Evolutionary conservation across 30 jellyfish, hydroid and myxozoan species (phyloP).

Genomic region (Hydractinia echinata): DNA sequence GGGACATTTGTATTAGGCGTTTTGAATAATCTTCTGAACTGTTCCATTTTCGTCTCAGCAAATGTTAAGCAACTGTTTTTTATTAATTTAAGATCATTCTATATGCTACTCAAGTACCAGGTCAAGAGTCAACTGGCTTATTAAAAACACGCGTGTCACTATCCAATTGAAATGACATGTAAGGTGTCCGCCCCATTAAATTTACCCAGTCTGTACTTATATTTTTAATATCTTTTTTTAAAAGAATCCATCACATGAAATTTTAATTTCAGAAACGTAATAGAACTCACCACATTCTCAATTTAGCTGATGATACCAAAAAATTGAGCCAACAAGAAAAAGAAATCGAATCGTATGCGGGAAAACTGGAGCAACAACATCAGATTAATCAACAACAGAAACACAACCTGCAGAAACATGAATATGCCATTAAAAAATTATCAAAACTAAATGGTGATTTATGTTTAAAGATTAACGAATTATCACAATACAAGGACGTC

Average conservation of each 20-base stretch:
- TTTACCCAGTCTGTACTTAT: no score
- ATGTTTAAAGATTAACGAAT: not conserved
- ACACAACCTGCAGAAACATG: constrained; percentile 12
- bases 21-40: no score
- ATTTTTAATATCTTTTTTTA: not conserved
- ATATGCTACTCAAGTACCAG: no score
- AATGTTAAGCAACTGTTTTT: no score
- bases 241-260: not conserved
- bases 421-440: constrained; percentile 4
- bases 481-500: not conserved
- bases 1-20: no score
- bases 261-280: not conserved
- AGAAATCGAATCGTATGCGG: constrained; percentile 10
- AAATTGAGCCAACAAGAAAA: constrained; percentile 27
- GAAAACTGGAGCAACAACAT: not conserved
- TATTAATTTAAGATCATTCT: no score
- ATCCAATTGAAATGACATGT: no score
- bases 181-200: no score
- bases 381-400: not conserved
- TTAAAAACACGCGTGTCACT: no score
- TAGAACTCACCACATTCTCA: no score
- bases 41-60: no score
- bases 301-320: constrained; percentile 37
- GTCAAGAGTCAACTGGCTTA: no score
- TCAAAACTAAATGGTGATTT: constrained; percentile 7